These are phyloP conservation scores for Neogale vison DNA, from an alignment of 2,113 vertebrate genomes.

Conservation along the genomic window DNA sequence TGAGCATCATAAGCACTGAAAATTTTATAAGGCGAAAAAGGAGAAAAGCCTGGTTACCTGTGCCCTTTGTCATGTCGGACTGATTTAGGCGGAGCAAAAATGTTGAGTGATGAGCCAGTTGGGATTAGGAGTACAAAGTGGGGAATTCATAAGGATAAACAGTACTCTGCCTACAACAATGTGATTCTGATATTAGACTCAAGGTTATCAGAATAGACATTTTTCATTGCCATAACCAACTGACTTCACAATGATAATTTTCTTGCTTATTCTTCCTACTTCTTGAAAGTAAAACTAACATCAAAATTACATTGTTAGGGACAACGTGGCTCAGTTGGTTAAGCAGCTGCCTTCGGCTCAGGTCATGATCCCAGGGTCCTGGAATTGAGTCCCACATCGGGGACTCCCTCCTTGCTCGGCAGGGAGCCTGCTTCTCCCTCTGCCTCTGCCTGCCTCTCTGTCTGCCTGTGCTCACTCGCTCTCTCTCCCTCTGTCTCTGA, in stretches of 20 bases:
- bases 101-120: background rate
- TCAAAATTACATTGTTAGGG: background rate
- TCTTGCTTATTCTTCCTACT: constrained; percentile 3
- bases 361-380: too few species aligned
- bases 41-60: constrained; percentile 27
- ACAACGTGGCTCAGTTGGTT: too few species aligned
- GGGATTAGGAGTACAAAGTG: background rate
- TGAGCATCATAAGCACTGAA: constrained; percentile 68
- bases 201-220: background rate
- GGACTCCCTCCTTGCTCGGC: too few species aligned
- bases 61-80: constrained; percentile 47
- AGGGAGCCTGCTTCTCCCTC: too few species aligned
- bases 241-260: background rate
- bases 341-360: too few species aligned
- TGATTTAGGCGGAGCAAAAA: background rate
- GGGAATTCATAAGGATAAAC: background rate
- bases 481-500: too few species aligned
- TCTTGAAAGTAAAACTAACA: constrained; percentile 21
- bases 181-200: background rate
- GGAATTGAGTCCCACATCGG: too few species aligned
- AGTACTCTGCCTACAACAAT: background rate
- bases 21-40: constrained; percentile 72
- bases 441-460: too few species aligned
- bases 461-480: too few species aligned
- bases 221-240: background rate